Base-by-base conservation (phyloP, 2,888 invertebrate species). In the Hirtodrosophila histrioides region DNA sequence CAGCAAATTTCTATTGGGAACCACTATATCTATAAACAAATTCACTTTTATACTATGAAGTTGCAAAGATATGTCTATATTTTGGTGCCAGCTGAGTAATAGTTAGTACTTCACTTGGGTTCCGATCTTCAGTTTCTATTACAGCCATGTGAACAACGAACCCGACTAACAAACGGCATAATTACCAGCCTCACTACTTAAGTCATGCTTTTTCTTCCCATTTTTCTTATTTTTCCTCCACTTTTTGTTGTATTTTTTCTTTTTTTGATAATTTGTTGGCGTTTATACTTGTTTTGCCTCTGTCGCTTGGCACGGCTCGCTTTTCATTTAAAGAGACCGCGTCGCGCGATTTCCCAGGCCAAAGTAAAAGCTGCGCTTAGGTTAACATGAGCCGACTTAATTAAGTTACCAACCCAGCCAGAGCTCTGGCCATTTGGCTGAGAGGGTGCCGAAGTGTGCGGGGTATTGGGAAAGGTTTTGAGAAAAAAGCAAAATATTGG, bases 281-380 rank as follows among this genome's bases (percentile, higher is more conserved):
- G 61, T 66, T 73, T 69, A 61, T 51, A 57, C 50, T 48, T 53
- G 72, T 46, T 49, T 39, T 40, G 23, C 40, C 43, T 49, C 43
- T 54, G 63, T 51, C 37, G 39, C 50, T 51, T 45, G 57, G 57
- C 68, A 48, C 66, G 45, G 58, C 69, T 68, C 69, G 54, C 60
- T 78, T 78, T 68, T 78, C 74, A 70, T 75, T 75, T 71, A 55
- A 70, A 77, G 72, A 75, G 62, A 66, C 75, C 68, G 71, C 67
- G 35, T 12, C 33, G 62, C 40, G 60, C 61, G 44, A 62, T 79
- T 78, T 77, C 78, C 81, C 77, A 81, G 73, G 73, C 65, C 61
- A 68, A 76, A 72, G 79, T 72, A 75, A 75, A 72, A 81, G 75
- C 79, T 67, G 62, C 62, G 71, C 71, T 76, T 74, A 75, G 68